Percentiles rank a stretch among this genome's conserved stretches.
These are phyloP conservation scores for Odontothrips loti DNA, from an alignment of 2,888 invertebrate species.

Conservation along the genomic window DNA sequence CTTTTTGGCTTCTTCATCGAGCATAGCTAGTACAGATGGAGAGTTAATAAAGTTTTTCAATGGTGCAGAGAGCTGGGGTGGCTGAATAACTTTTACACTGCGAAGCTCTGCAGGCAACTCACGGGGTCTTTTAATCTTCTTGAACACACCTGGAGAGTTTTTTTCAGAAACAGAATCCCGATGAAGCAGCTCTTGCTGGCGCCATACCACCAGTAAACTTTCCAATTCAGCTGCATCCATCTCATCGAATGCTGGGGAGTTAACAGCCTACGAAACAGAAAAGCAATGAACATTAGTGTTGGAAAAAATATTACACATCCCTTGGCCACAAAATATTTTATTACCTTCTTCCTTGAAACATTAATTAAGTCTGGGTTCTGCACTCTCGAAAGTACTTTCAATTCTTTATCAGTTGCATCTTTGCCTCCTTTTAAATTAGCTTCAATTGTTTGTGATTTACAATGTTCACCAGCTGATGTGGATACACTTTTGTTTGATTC, in stretches of 20 bases:
- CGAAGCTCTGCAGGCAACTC: background rate
- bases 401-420: background rate
- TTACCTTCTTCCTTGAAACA: background rate
- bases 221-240: background rate
- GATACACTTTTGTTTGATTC: no score
- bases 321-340: background rate
- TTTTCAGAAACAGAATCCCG: background rate
- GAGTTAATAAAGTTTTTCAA: background rate
- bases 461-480: no score
- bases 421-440: no score
- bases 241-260: background rate
- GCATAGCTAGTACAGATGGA: background rate
- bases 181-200: background rate
- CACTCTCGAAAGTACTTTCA: background rate
- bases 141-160: background rate
- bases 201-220: background rate
- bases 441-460: no score
- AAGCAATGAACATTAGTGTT: background rate
- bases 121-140: background rate
- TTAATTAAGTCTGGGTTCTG: background rate
- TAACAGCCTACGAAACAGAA: background rate
- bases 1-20: background rate
- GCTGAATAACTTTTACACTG: background rate
- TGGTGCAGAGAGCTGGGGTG: background rate
- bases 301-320: background rate